Conservation (phyloP, 2,113 vertebrate genomes). For the Gallinago paraguaiae region DNA sequence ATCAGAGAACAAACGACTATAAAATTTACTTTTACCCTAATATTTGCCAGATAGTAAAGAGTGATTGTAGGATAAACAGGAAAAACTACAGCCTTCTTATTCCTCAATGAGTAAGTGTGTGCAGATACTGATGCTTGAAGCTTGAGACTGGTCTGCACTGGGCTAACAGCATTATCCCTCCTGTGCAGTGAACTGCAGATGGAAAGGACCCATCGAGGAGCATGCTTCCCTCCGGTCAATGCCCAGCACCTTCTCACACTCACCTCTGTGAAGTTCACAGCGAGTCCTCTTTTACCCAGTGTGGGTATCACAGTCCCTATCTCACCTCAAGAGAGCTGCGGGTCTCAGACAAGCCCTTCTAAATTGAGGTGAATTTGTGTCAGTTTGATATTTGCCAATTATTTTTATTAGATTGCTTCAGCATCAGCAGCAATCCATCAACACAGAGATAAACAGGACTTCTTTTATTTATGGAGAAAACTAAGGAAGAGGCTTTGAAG, state of each 20-base stretch:
- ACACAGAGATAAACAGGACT: background rate
- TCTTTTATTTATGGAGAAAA: background rate
- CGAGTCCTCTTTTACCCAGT: fast-evolving
- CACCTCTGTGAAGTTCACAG: background rate
- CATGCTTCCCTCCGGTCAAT: background rate
- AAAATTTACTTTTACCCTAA: background rate
- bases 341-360: background rate
- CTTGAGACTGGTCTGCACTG: background rate
- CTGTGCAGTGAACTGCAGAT: background rate
- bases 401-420: background rate
- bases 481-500: background rate
- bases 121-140: background rate
- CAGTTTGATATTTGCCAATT: background rate
- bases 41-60: background rate
- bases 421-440: background rate
- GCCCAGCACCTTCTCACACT: background rate
- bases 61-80: background rate
- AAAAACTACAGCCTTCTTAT: background rate
- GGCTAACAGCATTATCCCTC: background rate
- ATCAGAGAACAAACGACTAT: background rate
- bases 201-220: background rate
- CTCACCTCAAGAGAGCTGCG: background rate
- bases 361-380: background rate
- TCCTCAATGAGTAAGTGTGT: background rate
- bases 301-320: background rate